Percentiles rank a stretch among this genome's conserved stretches.
Evolutionary conservation across 2,888 invertebrate genomes (phyloP).

Genomic region (Metacarcinus magister): DNA sequence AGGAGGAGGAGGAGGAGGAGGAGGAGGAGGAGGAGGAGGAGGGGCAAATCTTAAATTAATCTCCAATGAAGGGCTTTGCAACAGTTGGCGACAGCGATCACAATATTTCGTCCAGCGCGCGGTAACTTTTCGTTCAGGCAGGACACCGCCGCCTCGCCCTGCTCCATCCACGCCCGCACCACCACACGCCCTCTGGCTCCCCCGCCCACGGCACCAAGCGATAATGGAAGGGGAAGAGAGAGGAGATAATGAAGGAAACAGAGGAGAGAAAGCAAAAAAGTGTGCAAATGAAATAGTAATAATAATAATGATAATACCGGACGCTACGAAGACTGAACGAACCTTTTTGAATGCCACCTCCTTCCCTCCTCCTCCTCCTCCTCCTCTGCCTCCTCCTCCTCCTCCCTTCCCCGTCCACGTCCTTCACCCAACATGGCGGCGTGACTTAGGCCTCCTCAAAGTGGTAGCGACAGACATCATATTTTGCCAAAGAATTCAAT

Average conservation of each 20-base stretch:
- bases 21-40: slow-evolving; percentile 61
- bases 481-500: slow-evolving; percentile 76
- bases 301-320: not conserved
- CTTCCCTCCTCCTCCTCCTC: not conserved
- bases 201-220: not conserved
- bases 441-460: slow-evolving; percentile 76
- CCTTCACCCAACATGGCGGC: slow-evolving; percentile 28
- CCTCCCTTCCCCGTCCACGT: not conserved
- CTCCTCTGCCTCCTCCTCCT: not conserved
- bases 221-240: not conserved
- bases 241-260: not conserved
- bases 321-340: not conserved
- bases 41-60: slow-evolving; percentile 81
- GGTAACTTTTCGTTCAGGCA: not conserved
- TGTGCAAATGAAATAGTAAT: not conserved
- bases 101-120: slow-evolving; percentile 42
- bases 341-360: not conserved
- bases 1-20: not conserved
- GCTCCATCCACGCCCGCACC: not conserved
- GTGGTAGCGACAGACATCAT: slow-evolving; percentile 74
- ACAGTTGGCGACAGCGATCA: slow-evolving; percentile 69
- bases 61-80: slow-evolving; percentile 81
- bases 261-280: not conserved
- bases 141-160: not conserved
- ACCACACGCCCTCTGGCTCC: not conserved